Conservation (phyloP, 2,888 invertebrate species). For the Endomychus coccineus region DNA sequence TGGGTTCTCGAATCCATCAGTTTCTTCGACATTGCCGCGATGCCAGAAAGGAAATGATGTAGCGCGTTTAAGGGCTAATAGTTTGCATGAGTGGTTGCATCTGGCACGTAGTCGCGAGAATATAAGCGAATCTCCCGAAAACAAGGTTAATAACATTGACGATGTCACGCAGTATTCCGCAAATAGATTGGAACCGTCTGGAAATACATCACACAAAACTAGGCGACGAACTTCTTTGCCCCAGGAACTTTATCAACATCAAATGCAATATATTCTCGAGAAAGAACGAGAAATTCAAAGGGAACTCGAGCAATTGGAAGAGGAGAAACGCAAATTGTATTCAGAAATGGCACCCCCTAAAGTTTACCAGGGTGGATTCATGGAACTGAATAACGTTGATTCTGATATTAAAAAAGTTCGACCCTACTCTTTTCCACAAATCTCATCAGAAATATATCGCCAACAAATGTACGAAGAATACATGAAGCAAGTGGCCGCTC, state of each 20-base stretch:
- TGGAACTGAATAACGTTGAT: conserved; percentile 35
- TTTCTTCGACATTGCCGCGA: conserved; percentile 18
- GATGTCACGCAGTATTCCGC: conserved; percentile 19
- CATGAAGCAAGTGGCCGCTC: conserved; percentile 67
- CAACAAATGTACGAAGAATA: conserved; percentile 82
- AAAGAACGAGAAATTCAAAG: conserved; percentile 62
- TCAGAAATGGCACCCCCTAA: conserved; percentile 41
- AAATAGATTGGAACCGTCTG: conserved; percentile 16
- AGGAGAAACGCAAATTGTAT: conserved; percentile 44
- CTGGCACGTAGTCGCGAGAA: conserved; percentile 40
- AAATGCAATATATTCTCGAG: conserved; percentile 57
- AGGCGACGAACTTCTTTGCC: conserved; percentile 54
- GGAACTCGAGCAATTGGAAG: conserved; percentile 57
- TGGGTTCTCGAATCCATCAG: no score
- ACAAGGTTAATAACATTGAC: conserved; percentile 19
- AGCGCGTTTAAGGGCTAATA: conserved; percentile 39
- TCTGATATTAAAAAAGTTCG: conserved; percentile 37
- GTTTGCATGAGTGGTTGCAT: conserved; percentile 47
- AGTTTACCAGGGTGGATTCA: no score
- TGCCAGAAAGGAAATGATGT: conserved; percentile 15
- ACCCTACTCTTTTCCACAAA: conserved; percentile 38
- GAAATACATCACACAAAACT: conserved; percentile 13
- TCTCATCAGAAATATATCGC: conserved; percentile 62
- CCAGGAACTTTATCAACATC: conserved; percentile 55
- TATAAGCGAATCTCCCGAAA: conserved; percentile 30